phyloP scores from a whole-genome alignment of 2,113 vertebrate species.

The Pelvicachromis taeniatus region DNA sequence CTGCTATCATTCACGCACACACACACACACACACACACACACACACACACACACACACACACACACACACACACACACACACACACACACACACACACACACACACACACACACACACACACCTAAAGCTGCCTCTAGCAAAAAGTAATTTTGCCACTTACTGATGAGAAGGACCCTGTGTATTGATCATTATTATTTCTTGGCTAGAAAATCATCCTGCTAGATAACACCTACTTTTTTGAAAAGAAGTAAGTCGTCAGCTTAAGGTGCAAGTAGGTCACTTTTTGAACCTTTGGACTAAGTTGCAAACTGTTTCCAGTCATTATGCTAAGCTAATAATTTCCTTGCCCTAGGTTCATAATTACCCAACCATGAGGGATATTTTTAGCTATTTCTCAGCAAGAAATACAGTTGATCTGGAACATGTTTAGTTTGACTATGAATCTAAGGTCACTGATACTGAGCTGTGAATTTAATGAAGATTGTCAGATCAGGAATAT shows the following conservation, averaged over 20 bases:
- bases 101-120: fast-evolving
- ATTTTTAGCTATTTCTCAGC: neutral
- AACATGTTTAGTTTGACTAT: neutral
- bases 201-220: neutral
- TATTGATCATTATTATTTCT: neutral
- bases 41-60: neutral
- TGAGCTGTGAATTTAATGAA: neutral
- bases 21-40: neutral
- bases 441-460: neutral
- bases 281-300: neutral
- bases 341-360: neutral
- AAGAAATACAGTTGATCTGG: neutral
- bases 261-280: neutral
- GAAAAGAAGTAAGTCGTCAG: neutral
- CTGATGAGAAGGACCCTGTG: neutral
- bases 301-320: neutral
- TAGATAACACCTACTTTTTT: neutral
- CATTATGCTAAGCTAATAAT: neutral
- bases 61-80: neutral
- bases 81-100: no score
- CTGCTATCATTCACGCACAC: neutral
- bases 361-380: neutral
- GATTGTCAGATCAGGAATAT: neutral
- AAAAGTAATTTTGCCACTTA: neutral
- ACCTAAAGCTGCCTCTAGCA: neutral